Conservation (phyloP, 2,888 invertebrate species). For the Calliphora vomitoria region DNA sequence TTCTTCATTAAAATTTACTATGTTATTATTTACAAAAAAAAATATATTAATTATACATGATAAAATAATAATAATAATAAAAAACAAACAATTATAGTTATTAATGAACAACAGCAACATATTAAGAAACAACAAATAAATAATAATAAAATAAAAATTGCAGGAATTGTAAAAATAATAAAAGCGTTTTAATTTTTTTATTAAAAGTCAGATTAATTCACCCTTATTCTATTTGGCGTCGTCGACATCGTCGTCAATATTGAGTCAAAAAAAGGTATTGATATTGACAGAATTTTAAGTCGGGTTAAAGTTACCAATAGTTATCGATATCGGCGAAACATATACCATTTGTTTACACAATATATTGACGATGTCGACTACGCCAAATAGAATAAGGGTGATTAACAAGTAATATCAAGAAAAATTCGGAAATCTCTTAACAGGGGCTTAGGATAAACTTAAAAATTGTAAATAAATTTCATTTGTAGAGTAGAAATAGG, state of each 20-base stretch:
- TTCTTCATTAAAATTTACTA: background rate
- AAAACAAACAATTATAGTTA: slow-evolving; percentile 56
- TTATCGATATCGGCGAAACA: too few relatives aligned
- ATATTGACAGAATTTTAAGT: too few relatives aligned
- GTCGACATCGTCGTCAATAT: too few relatives aligned
- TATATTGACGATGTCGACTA: too few relatives aligned
- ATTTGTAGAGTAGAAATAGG: too few relatives aligned
- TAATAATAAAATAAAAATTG: slow-evolving; percentile 69
- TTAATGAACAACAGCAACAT: slow-evolving; percentile 53
- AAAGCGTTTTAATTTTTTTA: slow-evolving; percentile 45
- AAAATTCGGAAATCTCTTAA: background rate
- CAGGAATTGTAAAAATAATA: slow-evolving; percentile 73
- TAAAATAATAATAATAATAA: background rate
- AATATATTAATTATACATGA: slow-evolving; percentile 39
- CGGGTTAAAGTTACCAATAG: too few relatives aligned
- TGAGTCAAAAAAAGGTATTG: too few relatives aligned
- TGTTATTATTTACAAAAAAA: slow-evolving; percentile 34
- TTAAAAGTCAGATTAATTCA: background rate
- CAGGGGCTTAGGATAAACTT: too few relatives aligned
- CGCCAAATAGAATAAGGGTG: too few relatives aligned
- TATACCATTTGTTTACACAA: too few relatives aligned
- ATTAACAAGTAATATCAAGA: background rate
- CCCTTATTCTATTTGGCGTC: too few relatives aligned
- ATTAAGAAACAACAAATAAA: slow-evolving; percentile 59
- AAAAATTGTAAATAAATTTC: background rate